These are phyloP conservation scores for Myathropa florea DNA, from an alignment of 2,888 invertebrate species.

Conservation along the genomic window DNA sequence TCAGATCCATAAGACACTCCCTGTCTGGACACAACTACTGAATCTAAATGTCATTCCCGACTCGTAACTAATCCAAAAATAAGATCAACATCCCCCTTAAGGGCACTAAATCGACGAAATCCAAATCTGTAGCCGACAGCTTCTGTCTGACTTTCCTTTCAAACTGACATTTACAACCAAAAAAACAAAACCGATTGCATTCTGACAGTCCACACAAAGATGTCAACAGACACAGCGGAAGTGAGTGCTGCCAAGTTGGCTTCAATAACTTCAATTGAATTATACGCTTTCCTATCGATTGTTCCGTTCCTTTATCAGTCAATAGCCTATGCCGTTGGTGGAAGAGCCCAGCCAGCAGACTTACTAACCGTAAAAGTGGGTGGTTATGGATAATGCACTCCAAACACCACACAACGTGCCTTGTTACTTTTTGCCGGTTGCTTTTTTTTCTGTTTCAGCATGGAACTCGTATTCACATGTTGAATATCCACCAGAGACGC, in stretches of 20 bases:
- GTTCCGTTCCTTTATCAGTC: constrained; percentile 34
- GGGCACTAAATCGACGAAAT: neutral
- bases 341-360: neutral
- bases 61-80: neutral
- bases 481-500: constrained; percentile 20
- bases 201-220: neutral
- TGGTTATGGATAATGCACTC: constrained; percentile 58
- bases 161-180: neutral
- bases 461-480: neutral
- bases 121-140: neutral
- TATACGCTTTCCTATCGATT: neutral
- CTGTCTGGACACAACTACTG: neutral
- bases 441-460: neutral
- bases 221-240: neutral
- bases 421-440: constrained; percentile 29
- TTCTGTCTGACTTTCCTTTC: neutral
- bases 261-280: neutral
- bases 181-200: neutral
- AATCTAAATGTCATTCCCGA: neutral
- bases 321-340: constrained; percentile 5
- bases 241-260: neutral
- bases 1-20: neutral
- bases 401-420: constrained; percentile 14
- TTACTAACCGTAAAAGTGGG: constrained; percentile 56
- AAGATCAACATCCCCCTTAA: neutral